Percentiles rank a stretch among this genome's conserved stretches.
phyloP scores from a whole-genome alignment of 2,888 invertebrate genomes.

The Gari tellinella region DNA sequence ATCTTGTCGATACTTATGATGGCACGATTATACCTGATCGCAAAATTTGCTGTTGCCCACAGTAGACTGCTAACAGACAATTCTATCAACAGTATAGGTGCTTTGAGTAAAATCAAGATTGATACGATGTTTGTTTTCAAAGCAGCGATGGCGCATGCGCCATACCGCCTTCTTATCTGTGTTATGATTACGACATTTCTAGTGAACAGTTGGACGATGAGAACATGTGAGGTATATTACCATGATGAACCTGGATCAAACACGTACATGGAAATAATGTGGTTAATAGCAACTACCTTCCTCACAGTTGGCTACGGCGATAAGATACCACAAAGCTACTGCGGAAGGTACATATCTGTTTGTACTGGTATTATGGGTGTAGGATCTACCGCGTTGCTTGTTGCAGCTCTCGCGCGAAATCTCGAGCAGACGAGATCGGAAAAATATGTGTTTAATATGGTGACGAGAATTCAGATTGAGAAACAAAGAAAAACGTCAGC shows the following conservation, averaged over 20 bases:
- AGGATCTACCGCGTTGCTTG: constrained; percentile 74
- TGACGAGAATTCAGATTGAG: constrained; percentile 73
- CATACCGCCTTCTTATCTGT: constrained; percentile 65
- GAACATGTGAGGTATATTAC: constrained; percentile 78
- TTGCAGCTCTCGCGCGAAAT: constrained; percentile 74
- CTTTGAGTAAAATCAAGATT: constrained; percentile 76
- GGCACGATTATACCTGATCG: constrained; percentile 74
- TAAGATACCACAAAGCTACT: constrained; percentile 73
- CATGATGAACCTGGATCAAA: constrained; percentile 53
- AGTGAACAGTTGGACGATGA: constrained; percentile 77
- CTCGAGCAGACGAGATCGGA: constrained; percentile 75
- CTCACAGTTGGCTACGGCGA: constrained; percentile 79
- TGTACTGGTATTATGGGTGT: constrained; percentile 75
- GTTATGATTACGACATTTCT: constrained; percentile 74
- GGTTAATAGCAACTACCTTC: constrained; percentile 77
- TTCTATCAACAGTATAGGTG: constrained; percentile 74
- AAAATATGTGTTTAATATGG: constrained; percentile 76
- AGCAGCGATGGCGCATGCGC: constrained; percentile 73
- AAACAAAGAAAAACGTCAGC: constrained; percentile 70
- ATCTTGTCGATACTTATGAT: constrained; percentile 77
- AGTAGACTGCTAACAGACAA: constrained; percentile 74
- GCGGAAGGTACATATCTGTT: constrained; percentile 77
- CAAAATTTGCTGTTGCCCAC: constrained; percentile 77
- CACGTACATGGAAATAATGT: constrained; percentile 75
- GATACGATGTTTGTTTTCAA: constrained; percentile 77